phyloP scores from a whole-genome alignment of 2,797 vertebrate species.

The Anabacerthia variegaticeps region DNA sequence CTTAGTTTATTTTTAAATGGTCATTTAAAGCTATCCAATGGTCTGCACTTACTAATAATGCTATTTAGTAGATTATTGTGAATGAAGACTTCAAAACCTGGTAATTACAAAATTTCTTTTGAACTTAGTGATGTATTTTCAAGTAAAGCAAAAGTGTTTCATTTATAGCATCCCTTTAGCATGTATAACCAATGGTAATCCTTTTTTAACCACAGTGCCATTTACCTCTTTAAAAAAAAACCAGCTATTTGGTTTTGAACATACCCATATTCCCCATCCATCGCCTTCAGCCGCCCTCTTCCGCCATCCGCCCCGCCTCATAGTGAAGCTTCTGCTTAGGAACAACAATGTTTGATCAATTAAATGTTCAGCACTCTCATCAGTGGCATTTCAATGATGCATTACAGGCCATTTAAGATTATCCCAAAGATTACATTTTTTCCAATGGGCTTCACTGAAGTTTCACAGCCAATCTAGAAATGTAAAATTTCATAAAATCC shows the following conservation, averaged over 20 bases:
- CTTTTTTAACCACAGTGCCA: neutral
- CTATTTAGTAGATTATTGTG: neutral
- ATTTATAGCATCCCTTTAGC: neutral
- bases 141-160: neutral
- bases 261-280: conserved; percentile 91
- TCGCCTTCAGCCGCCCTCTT: conserved; percentile 87
- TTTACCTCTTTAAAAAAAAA: neutral
- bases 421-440: neutral
- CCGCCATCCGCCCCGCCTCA: conserved; percentile 96
- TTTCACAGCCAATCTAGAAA: neutral
- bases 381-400: neutral
- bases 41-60: neutral
- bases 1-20: neutral
- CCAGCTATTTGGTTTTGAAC: conserved; percentile 49
- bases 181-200: neutral
- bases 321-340: conserved; percentile 86
- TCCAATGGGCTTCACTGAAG: neutral
- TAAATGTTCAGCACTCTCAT: neutral
- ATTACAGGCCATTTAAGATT: neutral
- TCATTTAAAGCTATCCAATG: neutral
- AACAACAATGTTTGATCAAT: neutral
- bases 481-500: neutral
- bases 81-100: neutral
- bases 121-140: neutral
- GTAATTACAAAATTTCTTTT: neutral